These are phyloP conservation scores for Dicycla oo DNA, from an alignment of 2,888 invertebrate species.

Conservation along the genomic window DNA sequence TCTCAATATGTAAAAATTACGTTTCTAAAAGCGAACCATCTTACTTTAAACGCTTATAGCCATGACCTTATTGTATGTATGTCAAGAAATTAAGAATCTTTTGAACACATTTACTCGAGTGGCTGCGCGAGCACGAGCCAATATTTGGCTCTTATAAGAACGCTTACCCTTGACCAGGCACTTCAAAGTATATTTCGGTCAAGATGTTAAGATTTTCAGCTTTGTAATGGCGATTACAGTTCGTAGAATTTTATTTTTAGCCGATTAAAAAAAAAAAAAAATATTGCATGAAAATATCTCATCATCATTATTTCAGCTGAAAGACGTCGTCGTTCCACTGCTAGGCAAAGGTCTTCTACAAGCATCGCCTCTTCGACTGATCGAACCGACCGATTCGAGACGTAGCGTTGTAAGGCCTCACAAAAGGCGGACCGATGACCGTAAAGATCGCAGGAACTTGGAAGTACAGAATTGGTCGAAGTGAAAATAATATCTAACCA, in stretches of 20 bases:
- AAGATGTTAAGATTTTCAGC: constrained; percentile 16
- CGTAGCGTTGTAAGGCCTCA: no score
- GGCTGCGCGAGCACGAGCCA: constrained; percentile 27
- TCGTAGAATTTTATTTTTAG: not conserved
- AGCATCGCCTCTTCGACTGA: no score
- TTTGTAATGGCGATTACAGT: not conserved
- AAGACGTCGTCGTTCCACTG: no score
- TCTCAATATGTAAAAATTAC: not conserved
- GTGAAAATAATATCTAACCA: no score
- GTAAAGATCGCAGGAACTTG: no score
- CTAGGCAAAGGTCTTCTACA: no score
- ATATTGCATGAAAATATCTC: no score
- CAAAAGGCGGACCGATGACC: no score
- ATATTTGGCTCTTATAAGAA: constrained; percentile 27
- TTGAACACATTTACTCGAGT: constrained; percentile 16
- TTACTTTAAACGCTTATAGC: not conserved
- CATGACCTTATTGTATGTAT: constrained; percentile 23
- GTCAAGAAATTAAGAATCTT: constrained; percentile 41
- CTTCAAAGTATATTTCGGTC: constrained; percentile 25
- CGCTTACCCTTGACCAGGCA: constrained; percentile 19
- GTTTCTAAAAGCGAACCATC: not conserved
- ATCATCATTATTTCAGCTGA: no score
- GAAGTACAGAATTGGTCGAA: no score
- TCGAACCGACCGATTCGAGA: no score
- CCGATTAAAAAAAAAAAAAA: not conserved